Conservation (phyloP, 2,113 vertebrate species). For the Strigops habroptila region DNA sequence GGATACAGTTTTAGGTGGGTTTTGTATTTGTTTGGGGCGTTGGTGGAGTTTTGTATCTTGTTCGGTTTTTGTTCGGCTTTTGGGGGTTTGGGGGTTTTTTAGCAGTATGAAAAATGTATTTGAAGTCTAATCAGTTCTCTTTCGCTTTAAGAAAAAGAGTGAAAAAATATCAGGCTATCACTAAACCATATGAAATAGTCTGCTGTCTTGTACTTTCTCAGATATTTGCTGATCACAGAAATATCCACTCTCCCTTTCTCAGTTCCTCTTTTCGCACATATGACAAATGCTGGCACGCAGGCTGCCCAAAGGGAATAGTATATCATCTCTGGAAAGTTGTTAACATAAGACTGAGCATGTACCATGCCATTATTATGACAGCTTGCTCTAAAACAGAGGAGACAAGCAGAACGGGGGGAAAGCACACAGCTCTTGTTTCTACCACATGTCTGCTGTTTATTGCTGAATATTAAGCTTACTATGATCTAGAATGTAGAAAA, state of each 20-base stretch:
- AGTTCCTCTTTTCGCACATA: conserved; percentile 24
- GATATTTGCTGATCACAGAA: conserved; percentile 5
- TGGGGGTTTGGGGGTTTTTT: background rate
- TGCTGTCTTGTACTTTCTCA: background rate
- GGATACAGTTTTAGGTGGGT: background rate
- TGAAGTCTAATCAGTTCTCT: background rate
- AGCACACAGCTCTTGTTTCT: conserved; percentile 3
- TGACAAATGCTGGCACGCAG: conserved; percentile 52
- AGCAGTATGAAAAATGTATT: background rate
- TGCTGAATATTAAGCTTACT: background rate
- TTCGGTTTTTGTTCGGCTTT: too few relatives aligned
- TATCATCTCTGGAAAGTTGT: conserved; percentile 68
- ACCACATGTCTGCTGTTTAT: background rate
- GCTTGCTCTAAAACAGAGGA: conserved; percentile 63
- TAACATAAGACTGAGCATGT: conserved; percentile 72
- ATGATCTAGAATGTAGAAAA: background rate
- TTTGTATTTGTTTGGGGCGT: fast-evolving
- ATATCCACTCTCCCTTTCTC: conserved; percentile 12
- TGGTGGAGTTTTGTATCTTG: background rate
- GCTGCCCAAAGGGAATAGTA: conserved; percentile 61
- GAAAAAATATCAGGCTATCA: background rate
- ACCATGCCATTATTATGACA: conserved; percentile 71
- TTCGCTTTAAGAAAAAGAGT: background rate
- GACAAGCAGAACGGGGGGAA: conserved; percentile 7
- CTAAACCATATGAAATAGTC: background rate